Percentiles rank a stretch among this genome's conserved stretches.
Evolutionary conservation across 2,113 vertebrate species (phyloP).

Genomic region (Bettongia penicillata): DNA sequence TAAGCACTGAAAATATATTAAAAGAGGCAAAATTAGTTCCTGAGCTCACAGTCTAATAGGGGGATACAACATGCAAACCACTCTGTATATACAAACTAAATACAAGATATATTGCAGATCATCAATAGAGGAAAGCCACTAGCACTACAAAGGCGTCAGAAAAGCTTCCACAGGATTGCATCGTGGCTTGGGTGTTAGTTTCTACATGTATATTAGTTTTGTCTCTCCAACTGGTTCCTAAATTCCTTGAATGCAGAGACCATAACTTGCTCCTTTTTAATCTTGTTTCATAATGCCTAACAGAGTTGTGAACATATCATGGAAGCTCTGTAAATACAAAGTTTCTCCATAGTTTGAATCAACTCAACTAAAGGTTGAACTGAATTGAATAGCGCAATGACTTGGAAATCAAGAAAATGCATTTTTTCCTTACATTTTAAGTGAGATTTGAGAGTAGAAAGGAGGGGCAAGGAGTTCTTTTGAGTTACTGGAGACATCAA

Average conservation of each 20-base stretch:
- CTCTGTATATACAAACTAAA: neutral
- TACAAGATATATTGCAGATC: neutral
- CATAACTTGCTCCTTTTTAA: neutral
- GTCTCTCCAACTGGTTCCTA: neutral
- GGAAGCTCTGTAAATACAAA: neutral
- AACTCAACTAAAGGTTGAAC: neutral
- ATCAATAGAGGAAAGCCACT: neutral
- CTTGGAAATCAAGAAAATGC: neutral
- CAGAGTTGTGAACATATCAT: neutral
- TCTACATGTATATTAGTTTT: neutral
- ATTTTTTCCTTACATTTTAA: neutral
- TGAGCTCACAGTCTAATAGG: neutral
- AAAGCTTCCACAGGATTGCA: neutral
- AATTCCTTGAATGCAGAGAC: neutral
- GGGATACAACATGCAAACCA: neutral
- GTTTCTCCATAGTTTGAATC: neutral
- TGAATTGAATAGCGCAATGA: neutral
- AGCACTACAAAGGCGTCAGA: neutral
- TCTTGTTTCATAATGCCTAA: neutral
- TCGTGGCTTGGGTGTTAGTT: neutral
- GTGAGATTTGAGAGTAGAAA: neutral
- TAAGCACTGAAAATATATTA: neutral
- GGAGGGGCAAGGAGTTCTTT: neutral
- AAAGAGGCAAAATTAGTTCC: neutral
- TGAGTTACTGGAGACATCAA: neutral